A percentile compares a stretch with the other conserved stretches of the same genome.
Evolutionary conservation across 2,888 invertebrate species (phyloP).

Genomic region (Epirrita christyi): DNA sequence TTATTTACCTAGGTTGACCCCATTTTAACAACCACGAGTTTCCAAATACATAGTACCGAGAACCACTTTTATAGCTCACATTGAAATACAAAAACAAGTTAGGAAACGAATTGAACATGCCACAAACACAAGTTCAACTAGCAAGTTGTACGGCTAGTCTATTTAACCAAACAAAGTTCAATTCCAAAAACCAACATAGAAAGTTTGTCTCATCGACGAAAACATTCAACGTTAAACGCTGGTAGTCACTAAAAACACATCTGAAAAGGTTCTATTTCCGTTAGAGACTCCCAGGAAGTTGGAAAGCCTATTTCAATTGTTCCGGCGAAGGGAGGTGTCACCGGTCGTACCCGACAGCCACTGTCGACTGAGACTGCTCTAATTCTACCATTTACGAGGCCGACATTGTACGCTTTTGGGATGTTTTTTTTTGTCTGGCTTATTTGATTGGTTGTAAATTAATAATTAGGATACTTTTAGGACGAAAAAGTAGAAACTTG

Average conservation of each 20-base stretch:
- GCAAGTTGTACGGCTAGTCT: too few species aligned
- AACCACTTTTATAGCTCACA: too few species aligned
- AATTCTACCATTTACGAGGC: conserved; percentile 40
- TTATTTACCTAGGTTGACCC: too few species aligned
- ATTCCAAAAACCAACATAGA: neutral
- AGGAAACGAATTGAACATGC: too few species aligned
- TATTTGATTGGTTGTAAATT: conserved; percentile 8
- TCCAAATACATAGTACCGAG: too few species aligned
- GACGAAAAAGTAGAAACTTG: too few species aligned
- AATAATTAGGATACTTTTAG: neutral
- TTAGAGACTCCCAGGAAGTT: conserved; percentile 58
- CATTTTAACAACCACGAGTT: neutral
- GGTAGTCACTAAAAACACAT: conserved; percentile 42
- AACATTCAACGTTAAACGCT: conserved; percentile 7
- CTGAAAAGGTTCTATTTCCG: conserved; percentile 57
- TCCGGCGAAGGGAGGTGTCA: conserved; percentile 44
- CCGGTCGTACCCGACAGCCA: conserved; percentile 31
- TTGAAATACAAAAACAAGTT: too few species aligned
- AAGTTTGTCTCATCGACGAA: neutral
- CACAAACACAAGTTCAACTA: too few species aligned
- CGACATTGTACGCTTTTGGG: conserved; percentile 7
- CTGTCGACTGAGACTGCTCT: conserved; percentile 44
- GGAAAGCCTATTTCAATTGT: conserved; percentile 66
- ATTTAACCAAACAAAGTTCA: too few species aligned
- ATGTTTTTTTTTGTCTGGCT: conserved; percentile 5